phyloP scores from a whole-genome alignment of 2,797 vertebrate genomes.

The Pseudotriccus pelzelni region DNA sequence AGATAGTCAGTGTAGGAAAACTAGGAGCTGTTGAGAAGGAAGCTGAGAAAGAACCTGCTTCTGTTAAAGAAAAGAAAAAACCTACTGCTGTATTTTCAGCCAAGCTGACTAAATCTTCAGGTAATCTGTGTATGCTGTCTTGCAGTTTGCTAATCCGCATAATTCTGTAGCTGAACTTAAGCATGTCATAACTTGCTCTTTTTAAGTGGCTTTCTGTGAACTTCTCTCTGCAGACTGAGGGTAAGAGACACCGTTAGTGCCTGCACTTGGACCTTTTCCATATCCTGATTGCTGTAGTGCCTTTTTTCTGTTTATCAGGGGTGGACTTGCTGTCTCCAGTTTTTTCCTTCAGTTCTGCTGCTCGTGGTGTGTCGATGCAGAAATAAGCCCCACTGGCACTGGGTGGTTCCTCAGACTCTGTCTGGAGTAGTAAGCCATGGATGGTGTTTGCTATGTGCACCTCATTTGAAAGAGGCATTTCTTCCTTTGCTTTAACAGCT shows the following conservation, averaged over 20 bases:
- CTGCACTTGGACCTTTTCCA: background rate
- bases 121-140: slow-evolving; percentile 75
- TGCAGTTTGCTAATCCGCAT: slow-evolving; percentile 50
- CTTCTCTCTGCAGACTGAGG: background rate
- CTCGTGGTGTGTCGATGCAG: background rate
- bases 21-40: slow-evolving; percentile 66
- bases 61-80: slow-evolving; percentile 73
- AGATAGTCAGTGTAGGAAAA: slow-evolving; percentile 70
- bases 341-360: slow-evolving; percentile 2
- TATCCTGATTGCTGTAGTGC: slow-evolving; percentile 1
- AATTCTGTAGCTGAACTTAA: slow-evolving; percentile 50
- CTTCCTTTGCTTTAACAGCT: background rate
- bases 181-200: slow-evolving; percentile 8
- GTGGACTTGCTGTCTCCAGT: background rate
- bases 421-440: background rate
- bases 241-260: background rate
- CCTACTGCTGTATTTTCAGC: slow-evolving; percentile 73
- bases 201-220: background rate
- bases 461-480: background rate
- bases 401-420: background rate
- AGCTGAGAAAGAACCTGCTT: slow-evolving; percentile 62
- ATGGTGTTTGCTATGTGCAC: background rate
- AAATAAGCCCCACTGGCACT: background rate
- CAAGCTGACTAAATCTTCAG: slow-evolving; percentile 81
- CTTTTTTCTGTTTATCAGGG: background rate